These are phyloP conservation scores for Lamellibrachia satsuma DNA, from an alignment of 2,888 invertebrate genomes.

Conservation along the genomic window DNA sequence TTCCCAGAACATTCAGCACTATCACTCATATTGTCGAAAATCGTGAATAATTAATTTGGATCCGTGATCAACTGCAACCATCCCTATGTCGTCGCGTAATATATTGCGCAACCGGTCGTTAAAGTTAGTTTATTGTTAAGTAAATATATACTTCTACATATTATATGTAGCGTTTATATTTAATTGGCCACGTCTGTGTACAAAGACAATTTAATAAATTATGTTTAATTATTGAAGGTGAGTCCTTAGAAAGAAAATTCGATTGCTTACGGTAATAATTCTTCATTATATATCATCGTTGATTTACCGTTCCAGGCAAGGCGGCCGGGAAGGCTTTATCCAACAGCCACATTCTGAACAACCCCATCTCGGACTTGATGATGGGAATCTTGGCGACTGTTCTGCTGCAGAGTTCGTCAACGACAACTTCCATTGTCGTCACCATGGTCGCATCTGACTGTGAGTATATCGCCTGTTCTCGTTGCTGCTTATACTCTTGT, in stretches of 20 bases:
- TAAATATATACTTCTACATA: too few species aligned
- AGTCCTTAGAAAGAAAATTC: neutral
- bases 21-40: too few species aligned
- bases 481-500: neutral
- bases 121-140: too few species aligned
- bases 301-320: conserved; percentile 28
- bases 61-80: too few species aligned
- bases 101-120: too few species aligned
- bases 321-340: conserved; percentile 58
- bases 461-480: conserved; percentile 24
- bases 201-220: neutral
- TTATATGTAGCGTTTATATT: too few species aligned
- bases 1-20: too few species aligned
- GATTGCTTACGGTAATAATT: neutral
- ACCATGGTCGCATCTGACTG: conserved; percentile 40
- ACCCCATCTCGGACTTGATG: conserved; percentile 68
- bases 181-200: too few species aligned
- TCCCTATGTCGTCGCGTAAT: too few species aligned
- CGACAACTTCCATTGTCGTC: conserved; percentile 60
- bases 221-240: neutral
- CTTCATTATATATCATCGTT: neutral
- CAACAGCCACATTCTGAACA: conserved; percentile 57
- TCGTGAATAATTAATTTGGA: too few species aligned
- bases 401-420: conserved; percentile 67
- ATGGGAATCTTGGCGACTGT: conserved; percentile 68